Percentiles rank a stretch among this genome's conserved stretches.
Evolutionary conservation across 2,113 vertebrate genomes (phyloP).

Genomic region (Oreotrochilus melanogaster): DNA sequence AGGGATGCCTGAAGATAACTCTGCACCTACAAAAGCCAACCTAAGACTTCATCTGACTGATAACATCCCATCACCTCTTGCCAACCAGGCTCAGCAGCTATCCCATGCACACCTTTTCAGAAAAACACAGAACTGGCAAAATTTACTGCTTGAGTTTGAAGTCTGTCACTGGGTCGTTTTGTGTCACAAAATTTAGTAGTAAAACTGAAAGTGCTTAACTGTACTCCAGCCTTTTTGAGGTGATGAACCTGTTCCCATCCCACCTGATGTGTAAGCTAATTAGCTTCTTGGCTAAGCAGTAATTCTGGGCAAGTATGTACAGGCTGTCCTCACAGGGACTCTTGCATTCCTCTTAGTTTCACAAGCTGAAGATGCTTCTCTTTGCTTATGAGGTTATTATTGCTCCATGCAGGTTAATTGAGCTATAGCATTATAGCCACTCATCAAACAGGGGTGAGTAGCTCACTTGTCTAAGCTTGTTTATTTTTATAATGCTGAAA

Average conservation of each 20-base stretch:
- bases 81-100: background rate
- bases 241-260: conserved; percentile 80
- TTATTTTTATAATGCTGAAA: conserved; percentile 63
- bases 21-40: background rate
- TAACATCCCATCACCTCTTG: background rate
- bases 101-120: background rate
- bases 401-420: conserved; percentile 52
- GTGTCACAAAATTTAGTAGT: conserved; percentile 5
- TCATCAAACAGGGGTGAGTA: conserved; percentile 49
- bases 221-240: conserved; percentile 48
- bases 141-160: background rate
- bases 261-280: conserved; percentile 77
- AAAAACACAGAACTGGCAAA: background rate
- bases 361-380: conserved; percentile 66
- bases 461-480: conserved; percentile 68
- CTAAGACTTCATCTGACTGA: background rate
- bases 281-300: conserved; percentile 73
- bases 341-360: conserved; percentile 72
- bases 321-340: conserved; percentile 70
- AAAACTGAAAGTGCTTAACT: conserved; percentile 73
- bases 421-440: conserved; percentile 33
- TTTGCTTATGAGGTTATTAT: conserved; percentile 52
- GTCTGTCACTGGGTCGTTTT: background rate
- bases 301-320: conserved; percentile 75
- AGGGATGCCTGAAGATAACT: background rate